Evolutionary conservation across 2,888 invertebrate genomes (phyloP), one percentile per base, ranked within the genome.

Genomic region (Matsumyia berberina): DNA sequence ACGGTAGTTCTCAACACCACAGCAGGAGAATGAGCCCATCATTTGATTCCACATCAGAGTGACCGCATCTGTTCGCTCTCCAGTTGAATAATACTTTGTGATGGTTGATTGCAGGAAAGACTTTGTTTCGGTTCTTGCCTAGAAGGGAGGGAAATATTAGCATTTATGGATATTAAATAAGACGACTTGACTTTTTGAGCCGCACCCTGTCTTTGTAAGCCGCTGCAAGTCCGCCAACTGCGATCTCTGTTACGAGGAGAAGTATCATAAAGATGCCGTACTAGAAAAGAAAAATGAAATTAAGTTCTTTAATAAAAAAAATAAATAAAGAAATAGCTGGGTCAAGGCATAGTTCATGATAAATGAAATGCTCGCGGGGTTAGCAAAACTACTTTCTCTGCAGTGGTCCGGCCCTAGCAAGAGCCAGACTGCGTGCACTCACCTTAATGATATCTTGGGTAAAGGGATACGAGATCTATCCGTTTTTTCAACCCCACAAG

Each of bases 21-120:
- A 96, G 90, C 96, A 96, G 60, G 94, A 92, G 88, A 96, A 94
- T 90, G 94, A 93, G 35, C 93, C 93, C 94, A 95, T 95, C 87
- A 95, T 91, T 86, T 94, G 93, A 89, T 95, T 94, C 95, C 95
- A 95, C 90, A 94, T 93, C 55, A 94, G 90, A 12, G 95, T 94
- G n/a, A 95, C 93, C 17, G 94, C 94, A 89, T 95, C 94, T 35
- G 93, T 92, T 82, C 93, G 92, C 86, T 94, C 93, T 12, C 92
- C 91, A 24, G 92, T 90, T 7, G 93, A 92, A 73, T 94, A 93
- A 88, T 94, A 95, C 86, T 93, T 92, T 35, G 91, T 92, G 42
- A 95, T 93, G 24, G 94, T 93, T 1, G 92, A 91, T 88, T 94
- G 94, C 73, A 95, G 89, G 88, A 95, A 93, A 39, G 91, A 91